Evolutionary conservation across 2,113 vertebrate species (phyloP).

Genomic region (Pangasianodon gigas): DNA sequence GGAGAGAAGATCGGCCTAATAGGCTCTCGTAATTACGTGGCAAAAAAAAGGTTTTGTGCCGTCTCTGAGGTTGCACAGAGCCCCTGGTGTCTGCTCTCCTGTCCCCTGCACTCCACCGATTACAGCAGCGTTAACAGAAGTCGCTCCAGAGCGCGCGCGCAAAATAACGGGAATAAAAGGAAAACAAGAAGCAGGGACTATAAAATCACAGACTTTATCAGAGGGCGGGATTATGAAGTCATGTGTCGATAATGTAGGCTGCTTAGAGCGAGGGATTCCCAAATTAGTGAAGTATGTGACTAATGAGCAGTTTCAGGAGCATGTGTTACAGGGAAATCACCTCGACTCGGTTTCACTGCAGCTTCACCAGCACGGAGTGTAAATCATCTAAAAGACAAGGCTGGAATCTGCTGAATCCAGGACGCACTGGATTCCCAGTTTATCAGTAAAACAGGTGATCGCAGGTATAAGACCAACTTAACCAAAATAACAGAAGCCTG

Average conservation of each 20-base stretch:
- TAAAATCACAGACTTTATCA: conserved; percentile 25
- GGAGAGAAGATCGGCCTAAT: conserved; percentile 77
- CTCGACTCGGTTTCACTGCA: neutral
- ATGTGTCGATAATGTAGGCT: neutral
- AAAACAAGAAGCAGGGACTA: conserved; percentile 29
- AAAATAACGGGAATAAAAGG: conserved; percentile 32
- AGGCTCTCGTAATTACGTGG: conserved; percentile 84
- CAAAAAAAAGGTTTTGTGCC: conserved; percentile 74
- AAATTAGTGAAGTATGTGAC: conserved; percentile 3
- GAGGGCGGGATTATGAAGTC: conserved; percentile 23
- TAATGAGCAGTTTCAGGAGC: neutral
- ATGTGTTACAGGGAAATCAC: neutral
- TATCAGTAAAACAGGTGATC: neutral
- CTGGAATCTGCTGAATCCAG: neutral
- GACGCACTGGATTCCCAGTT: neutral
- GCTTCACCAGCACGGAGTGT: neutral
- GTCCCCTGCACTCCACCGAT: conserved; percentile 50
- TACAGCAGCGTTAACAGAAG: neutral
- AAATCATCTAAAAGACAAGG: neutral
- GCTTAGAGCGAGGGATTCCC: neutral
- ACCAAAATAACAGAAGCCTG: neutral
- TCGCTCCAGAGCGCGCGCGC: neutral
- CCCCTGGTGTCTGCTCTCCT: conserved; percentile 66
- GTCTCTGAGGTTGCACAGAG: conserved; percentile 82
- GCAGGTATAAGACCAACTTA: too few species aligned